Base-by-base conservation (phyloP, 2,113 vertebrate genomes). In the Aleadryas rufinucha region DNA sequence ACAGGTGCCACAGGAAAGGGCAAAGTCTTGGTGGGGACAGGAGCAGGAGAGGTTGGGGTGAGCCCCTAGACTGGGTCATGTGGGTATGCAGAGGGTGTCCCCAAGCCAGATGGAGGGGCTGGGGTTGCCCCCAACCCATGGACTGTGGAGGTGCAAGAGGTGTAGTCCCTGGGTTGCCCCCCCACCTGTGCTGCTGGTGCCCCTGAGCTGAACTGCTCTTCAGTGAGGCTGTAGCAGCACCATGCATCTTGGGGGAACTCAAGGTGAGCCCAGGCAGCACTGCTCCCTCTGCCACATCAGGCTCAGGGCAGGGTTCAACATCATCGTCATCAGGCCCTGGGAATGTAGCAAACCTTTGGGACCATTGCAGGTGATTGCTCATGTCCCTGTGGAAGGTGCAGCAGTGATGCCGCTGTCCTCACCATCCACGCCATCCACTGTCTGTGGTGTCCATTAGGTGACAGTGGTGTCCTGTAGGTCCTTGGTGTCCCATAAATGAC, bases 201-300 rank as follows among this genome's bases (percentile, higher is more conserved):
- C 17, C 11, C 42, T 64, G 57, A 22, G 28, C 6, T 10, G 47
- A n/a, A 47, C 19, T 64, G 35, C 16, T 61, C 39, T 61, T 42
- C 9, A 27, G 8, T 0, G 0, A 80, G 42, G 24, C 42, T 72
- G 35, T 31, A 56, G 76, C 31, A 35, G 42, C 18, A 7, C 31
- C 11, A 15, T 0, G 0, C 23, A 11, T 30, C 54, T 28, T 45
- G 12, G 18, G 14, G 39, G 6, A 52, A 8, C 63, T 53, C 0
- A 0, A 37, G 17, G 49, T 54, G 24, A 56, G 21, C 26, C 57
- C 1, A 0, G 50, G 50, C 6, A 5, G 21, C 42, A 13, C 14
- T 42, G 26, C 31, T 35, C 18, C 10, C 22, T 50, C 66, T 80
- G 42, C 6, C 5, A 0, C 35, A 42, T 16, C 15, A 10, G 66